Percentiles rank a stretch among this genome's conserved stretches.
phyloP scores from a whole-genome alignment of 2,888 invertebrate genomes.

The Noctua janthe region DNA sequence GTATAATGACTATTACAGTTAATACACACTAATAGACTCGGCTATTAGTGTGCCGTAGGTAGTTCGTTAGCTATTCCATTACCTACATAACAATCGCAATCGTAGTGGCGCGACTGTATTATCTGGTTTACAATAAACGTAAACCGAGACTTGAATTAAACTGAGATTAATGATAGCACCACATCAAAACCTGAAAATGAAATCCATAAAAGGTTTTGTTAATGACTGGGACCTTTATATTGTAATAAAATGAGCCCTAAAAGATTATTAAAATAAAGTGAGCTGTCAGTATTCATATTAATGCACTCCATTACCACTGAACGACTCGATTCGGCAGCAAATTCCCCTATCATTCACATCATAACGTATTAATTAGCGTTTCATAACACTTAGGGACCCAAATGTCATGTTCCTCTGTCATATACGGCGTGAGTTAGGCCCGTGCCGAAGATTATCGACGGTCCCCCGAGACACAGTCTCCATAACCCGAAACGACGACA shows the following conservation, averaged over 20 bases:
- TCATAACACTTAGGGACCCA: conserved; percentile 71
- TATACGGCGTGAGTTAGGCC: conserved; percentile 71
- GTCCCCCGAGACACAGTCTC: conserved; percentile 49
- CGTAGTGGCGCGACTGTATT: conserved; percentile 11
- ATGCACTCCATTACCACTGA: conserved; percentile 72
- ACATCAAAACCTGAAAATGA: conserved; percentile 41
- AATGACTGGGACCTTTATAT: conserved; percentile 22
- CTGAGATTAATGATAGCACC: conserved; percentile 36
- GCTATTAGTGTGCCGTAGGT: conserved; percentile 34
- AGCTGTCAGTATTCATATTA: conserved; percentile 75
- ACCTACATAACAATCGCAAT: conserved; percentile 21
- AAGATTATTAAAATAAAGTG: conserved; percentile 66
- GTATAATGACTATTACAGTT: conserved; percentile 47
- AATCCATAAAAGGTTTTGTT: conserved; percentile 31
- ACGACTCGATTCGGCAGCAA: conserved; percentile 66
- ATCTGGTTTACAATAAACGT: conserved; percentile 30
- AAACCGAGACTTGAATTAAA: conserved; percentile 30
- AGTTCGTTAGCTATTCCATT: conserved; percentile 44
- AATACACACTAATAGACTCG: conserved; percentile 46
- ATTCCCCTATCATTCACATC: conserved; percentile 69
- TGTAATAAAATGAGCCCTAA: conserved; percentile 16
- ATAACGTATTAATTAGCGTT: conserved; percentile 76
- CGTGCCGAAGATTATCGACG: conserved; percentile 66
- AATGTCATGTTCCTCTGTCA: conserved; percentile 74
- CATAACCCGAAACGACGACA: conserved; percentile 66